phyloP scores from a whole-genome alignment of 2,113 vertebrate genomes.

The Harpagus bidentatus region DNA sequence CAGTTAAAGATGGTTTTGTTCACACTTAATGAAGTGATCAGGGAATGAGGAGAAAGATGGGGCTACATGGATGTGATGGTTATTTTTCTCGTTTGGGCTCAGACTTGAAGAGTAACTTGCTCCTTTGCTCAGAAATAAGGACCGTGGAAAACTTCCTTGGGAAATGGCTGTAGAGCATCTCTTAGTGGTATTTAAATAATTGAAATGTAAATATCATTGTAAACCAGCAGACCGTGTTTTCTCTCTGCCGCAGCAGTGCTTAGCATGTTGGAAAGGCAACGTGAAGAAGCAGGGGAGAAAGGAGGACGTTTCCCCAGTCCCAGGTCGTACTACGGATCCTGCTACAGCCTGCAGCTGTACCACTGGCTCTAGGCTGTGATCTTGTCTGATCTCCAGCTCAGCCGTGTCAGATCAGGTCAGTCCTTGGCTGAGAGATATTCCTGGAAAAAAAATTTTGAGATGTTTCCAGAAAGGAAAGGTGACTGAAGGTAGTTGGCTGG shows the following conservation, averaged over 20 bases:
- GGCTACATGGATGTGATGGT: no score
- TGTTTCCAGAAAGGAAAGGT: not conserved
- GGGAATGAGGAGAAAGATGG: not conserved
- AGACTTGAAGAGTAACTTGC: not conserved
- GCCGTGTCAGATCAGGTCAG: not conserved
- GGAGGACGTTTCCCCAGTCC: not conserved
- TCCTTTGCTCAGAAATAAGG: not conserved
- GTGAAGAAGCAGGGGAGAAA: not conserved
- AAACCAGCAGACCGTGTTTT: not conserved
- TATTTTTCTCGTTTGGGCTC: not conserved
- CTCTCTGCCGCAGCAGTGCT: not conserved
- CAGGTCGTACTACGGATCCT: not conserved
- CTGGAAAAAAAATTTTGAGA: not conserved
- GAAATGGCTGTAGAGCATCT: not conserved
- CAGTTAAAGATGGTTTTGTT: not conserved
- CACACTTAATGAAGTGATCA: not conserved
- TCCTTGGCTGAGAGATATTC: not conserved
- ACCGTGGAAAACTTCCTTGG: not conserved
- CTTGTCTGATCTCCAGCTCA: not conserved
- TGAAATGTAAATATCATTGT: not conserved
- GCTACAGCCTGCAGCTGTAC: conserved; percentile 12
- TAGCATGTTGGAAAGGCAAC: not conserved
- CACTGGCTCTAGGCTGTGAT: conserved; percentile 1
- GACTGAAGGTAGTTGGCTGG: not conserved
- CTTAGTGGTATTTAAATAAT: not conserved